Evolutionary conservation across 2,797 vertebrate genomes (phyloP).

Genomic region (Protonibea diacanthus): DNA sequence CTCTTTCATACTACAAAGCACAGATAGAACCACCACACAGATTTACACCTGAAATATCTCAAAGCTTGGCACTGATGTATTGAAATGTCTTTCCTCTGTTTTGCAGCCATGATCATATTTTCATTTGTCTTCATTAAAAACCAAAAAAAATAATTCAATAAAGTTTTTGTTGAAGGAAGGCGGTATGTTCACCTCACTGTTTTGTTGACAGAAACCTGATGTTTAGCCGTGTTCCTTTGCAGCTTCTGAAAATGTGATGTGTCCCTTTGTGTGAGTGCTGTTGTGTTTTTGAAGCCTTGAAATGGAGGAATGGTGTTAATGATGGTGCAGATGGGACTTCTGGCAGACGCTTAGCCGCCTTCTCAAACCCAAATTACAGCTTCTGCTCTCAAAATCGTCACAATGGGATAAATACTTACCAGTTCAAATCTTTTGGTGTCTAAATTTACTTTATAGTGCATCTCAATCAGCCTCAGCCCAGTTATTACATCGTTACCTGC

Average conservation of each 20-base stretch:
- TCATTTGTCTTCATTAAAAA: background rate
- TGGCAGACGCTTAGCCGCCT: constrained; percentile 36
- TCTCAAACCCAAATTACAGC: constrained; percentile 61
- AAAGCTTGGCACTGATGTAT: background rate
- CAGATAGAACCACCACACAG: no score
- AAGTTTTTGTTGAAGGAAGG: background rate
- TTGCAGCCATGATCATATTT: background rate
- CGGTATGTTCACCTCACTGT: background rate
- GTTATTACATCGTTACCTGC: background rate
- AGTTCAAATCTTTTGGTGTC: background rate
- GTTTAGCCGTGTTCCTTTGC: constrained; percentile 55
- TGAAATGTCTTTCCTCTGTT: background rate
- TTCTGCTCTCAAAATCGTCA: constrained; percentile 35
- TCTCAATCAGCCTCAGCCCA: background rate
- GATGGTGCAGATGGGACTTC: constrained; percentile 32
- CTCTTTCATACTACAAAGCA: background rate
- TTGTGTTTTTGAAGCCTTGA: constrained; percentile 28
- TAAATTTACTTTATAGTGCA: background rate
- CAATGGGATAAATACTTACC: constrained; percentile 3
- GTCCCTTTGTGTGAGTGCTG: constrained; percentile 29
- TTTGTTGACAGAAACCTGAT: constrained; percentile 11
- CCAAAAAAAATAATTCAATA: constrained; percentile 8
- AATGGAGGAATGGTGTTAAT: constrained; percentile 33
- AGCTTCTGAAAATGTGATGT: constrained; percentile 22
- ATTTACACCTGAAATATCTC: background rate